A percentile compares a stretch with the other conserved stretches of the same genome.
These are phyloP conservation scores for Blennius ocellaris DNA, from an alignment of 2,113 vertebrate genomes.

Conservation along the genomic window DNA sequence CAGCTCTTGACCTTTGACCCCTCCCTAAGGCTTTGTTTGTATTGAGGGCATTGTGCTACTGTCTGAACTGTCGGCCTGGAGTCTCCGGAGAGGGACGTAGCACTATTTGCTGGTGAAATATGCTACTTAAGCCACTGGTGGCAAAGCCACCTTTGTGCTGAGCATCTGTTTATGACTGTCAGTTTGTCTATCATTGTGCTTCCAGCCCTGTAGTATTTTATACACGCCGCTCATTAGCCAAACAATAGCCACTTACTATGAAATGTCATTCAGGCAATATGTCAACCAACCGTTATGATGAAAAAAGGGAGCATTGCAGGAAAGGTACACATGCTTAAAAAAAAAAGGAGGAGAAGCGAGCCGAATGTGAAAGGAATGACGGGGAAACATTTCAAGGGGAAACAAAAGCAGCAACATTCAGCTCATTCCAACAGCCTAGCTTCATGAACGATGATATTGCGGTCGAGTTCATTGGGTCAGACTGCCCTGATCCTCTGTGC, in stretches of 20 bases:
- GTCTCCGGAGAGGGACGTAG: constrained; percentile 34
- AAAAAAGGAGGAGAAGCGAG: constrained; percentile 23
- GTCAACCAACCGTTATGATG: constrained; percentile 54
- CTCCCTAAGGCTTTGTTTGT: constrained; percentile 64
- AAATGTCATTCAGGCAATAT: constrained; percentile 64
- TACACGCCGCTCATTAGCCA: constrained; percentile 72
- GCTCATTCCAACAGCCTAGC: constrained; percentile 5
- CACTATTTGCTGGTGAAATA: constrained; percentile 45
- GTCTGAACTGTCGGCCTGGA: constrained; percentile 55
- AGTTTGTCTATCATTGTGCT: constrained; percentile 61
- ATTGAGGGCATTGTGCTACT: constrained; percentile 48
- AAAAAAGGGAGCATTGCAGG: constrained; percentile 35
- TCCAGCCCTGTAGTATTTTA: constrained; percentile 58
- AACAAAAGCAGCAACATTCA: constrained; percentile 29
- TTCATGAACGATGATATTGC: constrained; percentile 21
- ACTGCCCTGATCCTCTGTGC: constrained; percentile 46
- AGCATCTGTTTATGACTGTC: constrained; percentile 26
- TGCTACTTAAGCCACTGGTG: constrained; percentile 42
- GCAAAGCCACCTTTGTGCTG: constrained; percentile 31
- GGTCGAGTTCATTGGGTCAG: constrained; percentile 32
- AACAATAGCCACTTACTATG: constrained; percentile 64
- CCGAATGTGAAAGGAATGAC: constrained; percentile 25
- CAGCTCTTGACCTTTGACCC: constrained; percentile 64
- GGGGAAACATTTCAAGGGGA: no score
- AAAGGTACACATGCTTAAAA: constrained; percentile 19